phyloP scores from a whole-genome alignment of 2,797 vertebrate species.

The Zalophus californianus region DNA sequence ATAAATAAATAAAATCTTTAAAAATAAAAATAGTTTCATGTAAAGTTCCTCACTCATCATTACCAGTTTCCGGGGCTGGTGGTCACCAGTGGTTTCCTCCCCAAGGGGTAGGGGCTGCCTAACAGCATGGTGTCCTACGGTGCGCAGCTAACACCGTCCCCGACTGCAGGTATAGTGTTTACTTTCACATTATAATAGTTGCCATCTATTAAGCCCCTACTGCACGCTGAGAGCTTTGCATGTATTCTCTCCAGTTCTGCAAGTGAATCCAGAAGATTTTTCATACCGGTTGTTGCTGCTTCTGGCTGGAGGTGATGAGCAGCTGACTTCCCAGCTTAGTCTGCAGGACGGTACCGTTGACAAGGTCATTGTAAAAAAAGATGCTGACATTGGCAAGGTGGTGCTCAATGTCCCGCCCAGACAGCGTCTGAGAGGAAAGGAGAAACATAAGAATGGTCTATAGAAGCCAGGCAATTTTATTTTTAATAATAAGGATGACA shows the following conservation, averaged over 20 bases:
- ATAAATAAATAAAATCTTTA: no score
- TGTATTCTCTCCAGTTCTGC: neutral
- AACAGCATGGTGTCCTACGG: no score
- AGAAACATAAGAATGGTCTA: neutral
- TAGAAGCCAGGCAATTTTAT: neutral
- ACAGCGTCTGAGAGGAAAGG: conserved; percentile 90
- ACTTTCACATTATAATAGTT: neutral
- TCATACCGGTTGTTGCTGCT: conserved; percentile 54
- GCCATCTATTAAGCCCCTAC: neutral
- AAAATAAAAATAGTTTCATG: neutral
- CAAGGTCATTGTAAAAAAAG: conserved; percentile 89
- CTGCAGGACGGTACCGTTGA: conserved; percentile 91
- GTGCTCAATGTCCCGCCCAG: conserved; percentile 93
- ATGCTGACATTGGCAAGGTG: conserved; percentile 90
- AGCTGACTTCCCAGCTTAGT: conserved; percentile 91
- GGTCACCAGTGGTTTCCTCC: neutral
- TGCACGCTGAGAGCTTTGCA: neutral
- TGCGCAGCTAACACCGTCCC: rapidly evolving
- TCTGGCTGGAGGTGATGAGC: conserved; percentile 83
- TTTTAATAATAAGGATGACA: neutral
- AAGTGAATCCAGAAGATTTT: neutral
- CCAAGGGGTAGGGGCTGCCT: no score
- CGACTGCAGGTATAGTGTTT: neutral
- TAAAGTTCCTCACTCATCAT: neutral
- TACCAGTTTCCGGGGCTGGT: neutral